Base-by-base conservation (phyloP, 2,797 vertebrate species). In the Crenuchus spilurus region DNA sequence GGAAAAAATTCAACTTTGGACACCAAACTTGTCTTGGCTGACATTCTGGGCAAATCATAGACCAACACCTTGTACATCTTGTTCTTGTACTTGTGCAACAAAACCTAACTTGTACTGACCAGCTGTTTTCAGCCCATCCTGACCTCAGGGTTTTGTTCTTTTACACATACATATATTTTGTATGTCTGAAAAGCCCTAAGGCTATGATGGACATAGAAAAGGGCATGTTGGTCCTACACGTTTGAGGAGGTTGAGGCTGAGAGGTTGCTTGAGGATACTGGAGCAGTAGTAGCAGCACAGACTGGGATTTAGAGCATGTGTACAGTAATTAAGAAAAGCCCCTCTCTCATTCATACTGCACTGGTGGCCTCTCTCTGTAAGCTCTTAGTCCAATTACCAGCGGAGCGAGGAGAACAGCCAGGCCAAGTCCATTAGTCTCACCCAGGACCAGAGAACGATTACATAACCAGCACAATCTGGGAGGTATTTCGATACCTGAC, bases 351-450 rank as follows among this genome's bases (percentile, higher is more conserved):
- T 49, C 67, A 65, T 51, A 37, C 41, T 16, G 28, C 60, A 74
- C 30, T 58, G 31, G 66, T 48, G 46, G 46, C 49, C 58, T 62
- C 68, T 14, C 52, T 8, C 61, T 20, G 30, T 79, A 77, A 81
- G 70, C 68, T 51, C 71, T 41, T 61, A 16, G 33, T 62, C 42
- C 66, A 52, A 37, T 82, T 76, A 75, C 55, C 68, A 51, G 41
- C 7, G n/a, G 33, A 54, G 62, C 16, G 11, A 66, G 55, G 22
- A 52, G 49, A 51, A 49, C 26, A 20, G 22, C 49, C 28, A 37
- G 41, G 63, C 66, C 75, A 71, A 71, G 49, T 65, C 55, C 48
- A 71, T 78, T 75, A 82, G 80, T 74, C 52, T 42, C 26, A 65
- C 22, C 51, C 72, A 57, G 58, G 6, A 48, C 35, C 66, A 78